A percentile compares a stretch with the other conserved stretches of the same genome.
phyloP scores from a whole-genome alignment of 2,797 vertebrate genomes.

The Enteromius mattozi region DNA sequence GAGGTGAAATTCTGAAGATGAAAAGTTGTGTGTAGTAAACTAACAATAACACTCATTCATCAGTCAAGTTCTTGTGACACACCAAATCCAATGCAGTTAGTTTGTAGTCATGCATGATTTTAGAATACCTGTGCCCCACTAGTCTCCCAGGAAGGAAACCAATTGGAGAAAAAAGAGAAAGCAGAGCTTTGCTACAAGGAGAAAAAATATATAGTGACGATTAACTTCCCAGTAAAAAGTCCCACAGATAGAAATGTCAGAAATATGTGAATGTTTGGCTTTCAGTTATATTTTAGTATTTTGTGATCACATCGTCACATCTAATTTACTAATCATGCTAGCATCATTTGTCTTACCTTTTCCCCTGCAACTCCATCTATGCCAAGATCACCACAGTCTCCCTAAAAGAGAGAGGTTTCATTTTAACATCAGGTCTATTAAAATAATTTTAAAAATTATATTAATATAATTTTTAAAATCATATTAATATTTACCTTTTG shows the following conservation, averaged over 20 bases:
- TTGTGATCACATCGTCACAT: background rate
- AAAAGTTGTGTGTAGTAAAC: background rate
- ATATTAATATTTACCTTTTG: conserved; percentile 71
- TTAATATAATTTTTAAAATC: background rate
- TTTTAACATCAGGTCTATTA: background rate
- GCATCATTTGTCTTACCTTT: conserved; percentile 74
- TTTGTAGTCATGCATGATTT: conserved; percentile 48
- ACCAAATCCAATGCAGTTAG: conserved; percentile 24
- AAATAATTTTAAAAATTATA: too few relatives aligned
- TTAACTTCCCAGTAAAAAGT: background rate
- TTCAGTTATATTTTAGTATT: background rate
- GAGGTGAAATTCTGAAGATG: background rate
- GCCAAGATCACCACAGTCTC: conserved; percentile 78
- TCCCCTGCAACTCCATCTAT: conserved; percentile 77
- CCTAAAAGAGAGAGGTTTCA: conserved; percentile 68
- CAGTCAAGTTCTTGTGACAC: conserved; percentile 1
- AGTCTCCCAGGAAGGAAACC: conserved; percentile 71
- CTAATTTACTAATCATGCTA: background rate
- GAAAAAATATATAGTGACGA: conserved; percentile 47
- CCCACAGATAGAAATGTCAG: background rate
- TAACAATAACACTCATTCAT: background rate
- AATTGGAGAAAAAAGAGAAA: conserved; percentile 68
- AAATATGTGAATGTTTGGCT: background rate
- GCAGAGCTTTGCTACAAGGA: conserved; percentile 69
- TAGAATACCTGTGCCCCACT: conserved; percentile 61